Base-by-base conservation (phyloP, 1,140 invertebrate species). In the Asobara japonica region DNA sequence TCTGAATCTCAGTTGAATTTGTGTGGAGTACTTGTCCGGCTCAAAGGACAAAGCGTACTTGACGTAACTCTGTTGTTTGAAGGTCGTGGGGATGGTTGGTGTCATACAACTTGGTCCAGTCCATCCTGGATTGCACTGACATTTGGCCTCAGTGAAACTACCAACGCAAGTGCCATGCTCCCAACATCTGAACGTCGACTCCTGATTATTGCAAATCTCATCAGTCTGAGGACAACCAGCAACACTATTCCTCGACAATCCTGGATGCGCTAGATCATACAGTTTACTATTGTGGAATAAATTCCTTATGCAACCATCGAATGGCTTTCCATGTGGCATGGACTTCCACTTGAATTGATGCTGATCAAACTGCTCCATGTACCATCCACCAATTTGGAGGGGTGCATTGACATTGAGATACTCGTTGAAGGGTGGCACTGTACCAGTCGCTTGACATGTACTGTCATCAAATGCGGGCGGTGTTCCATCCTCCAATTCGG, bases 321-420 rank as follows among this genome's bases (percentile, higher is more conserved):
- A 99, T 6, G 92, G 94, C 87, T 95, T 95, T 6, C 93, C 94
- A 41, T 93, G 91, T 4, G 95, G 95, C 89, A 96, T 94, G 77
- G 93, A 93, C 76, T 93, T 92, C 94, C 93, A 96, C 75, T 93
- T 92, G 82, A 96, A 97, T 65, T 94, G 91, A 8, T 92, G 92
- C 0, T 94, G 94, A 77, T 97, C 95, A 74, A 95, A 94, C 75
- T 94, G 93, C 78, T 96, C 94, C 16, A 96, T 92, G 79, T 95
- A 94, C 2, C 96, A 85, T 1, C 97, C 97, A 36, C 97, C 97
- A 56, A 99, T 90, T 89, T 99, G 97, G 25, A 99, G 88, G 0
- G 97, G 96, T 0, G 96, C 93, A 87, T 98, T 98, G 0, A 99
- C 96, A 88, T 99, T 99, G 2, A 99, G 89, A 80, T 97, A 98